phyloP scores from a whole-genome alignment of 2,888 invertebrate species.

The Apamea anceps region DNA sequence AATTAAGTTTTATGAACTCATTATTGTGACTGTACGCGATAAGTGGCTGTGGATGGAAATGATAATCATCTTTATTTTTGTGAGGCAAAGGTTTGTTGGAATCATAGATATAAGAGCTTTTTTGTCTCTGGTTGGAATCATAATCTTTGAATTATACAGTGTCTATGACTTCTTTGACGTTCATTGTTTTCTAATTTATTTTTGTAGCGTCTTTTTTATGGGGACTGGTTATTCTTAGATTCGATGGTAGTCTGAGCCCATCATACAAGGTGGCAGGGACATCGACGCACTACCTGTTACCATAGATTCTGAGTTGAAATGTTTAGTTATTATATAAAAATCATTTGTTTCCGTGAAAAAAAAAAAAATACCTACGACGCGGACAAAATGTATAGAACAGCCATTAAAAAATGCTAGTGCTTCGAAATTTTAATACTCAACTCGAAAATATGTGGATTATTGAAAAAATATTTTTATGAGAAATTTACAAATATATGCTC shows the following conservation, averaged over 20 bases:
- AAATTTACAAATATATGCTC: too few relatives aligned
- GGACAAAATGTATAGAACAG: too few relatives aligned
- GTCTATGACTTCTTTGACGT: slow-evolving; percentile 13
- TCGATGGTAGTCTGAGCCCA: neutral
- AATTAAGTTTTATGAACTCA: slow-evolving; percentile 53
- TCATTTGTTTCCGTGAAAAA: too few relatives aligned
- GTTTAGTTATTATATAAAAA: too few relatives aligned
- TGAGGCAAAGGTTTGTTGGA: slow-evolving; percentile 1
- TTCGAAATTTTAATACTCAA: too few relatives aligned
- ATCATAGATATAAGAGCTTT: neutral
- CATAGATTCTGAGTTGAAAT: too few relatives aligned
- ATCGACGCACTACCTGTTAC: neutral
- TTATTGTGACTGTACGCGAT: slow-evolving; percentile 45
- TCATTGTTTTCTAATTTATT: neutral
- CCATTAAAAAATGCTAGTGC: too few relatives aligned
- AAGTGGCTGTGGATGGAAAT: slow-evolving; percentile 6
- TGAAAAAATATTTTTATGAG: too few relatives aligned
- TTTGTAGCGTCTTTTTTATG: neutral
- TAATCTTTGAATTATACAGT: slow-evolving; percentile 24
- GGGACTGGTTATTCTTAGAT: too few relatives aligned
- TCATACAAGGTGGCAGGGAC: neutral
- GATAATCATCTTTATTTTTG: slow-evolving; percentile 24
- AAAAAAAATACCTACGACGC: too few relatives aligned
- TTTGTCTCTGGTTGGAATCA: neutral
- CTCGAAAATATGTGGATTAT: too few relatives aligned